Base-by-base conservation (phyloP, 2,113 vertebrate genomes). In the Nycticryphes semicollaris region DNA sequence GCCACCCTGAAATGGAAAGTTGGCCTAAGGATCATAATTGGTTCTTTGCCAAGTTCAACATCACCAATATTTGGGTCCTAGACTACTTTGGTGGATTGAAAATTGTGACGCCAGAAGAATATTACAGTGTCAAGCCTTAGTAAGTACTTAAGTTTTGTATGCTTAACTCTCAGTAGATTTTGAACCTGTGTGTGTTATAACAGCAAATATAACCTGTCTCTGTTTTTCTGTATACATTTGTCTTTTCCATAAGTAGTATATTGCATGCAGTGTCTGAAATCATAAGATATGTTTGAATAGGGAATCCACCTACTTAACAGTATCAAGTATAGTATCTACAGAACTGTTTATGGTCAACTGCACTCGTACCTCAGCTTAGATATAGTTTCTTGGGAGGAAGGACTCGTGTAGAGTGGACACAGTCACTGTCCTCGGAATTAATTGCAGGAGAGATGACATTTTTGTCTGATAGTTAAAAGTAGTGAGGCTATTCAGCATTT, bases 71-170 rank as follows among this genome's bases (percentile, higher is more conserved):
- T 92, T 99, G 99, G 99, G 98, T 99, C 48, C 80, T 99, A 95
- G 99, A 99, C 96, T 99, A 99, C 97, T 99, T 99, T 30, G 99
- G 99, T 10, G 99, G 99, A 19, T 94, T 99, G 70, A 99, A 99
- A 96, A 98, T 97, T 2, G 99, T 99, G 93, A 98, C 98, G 1
- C 98, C 99, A 0, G 98, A 99, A 16, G 98, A 99, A 14, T 99
- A 99, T 94, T 99, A 98, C 92, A 98, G 97, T 1, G 98, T 98
- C 35, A 93, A 98, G 5, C 98, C 98, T 11, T 97, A 97, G 98
- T 98, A 96, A 97, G 98, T 97, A 48, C 20, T 30, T 48, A 7
- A 35, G 51, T 59, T 79, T 50, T 84, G 63, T 18, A 21, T 33
- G 23, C 14, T 19, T 84, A 45, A 43, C 45, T 72, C 53, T 56